A percentile compares a stretch with the other conserved stretches of the same genome.
Evolutionary conservation across 2,888 invertebrate genomes (phyloP).

Genomic region (Tachina grossa): DNA sequence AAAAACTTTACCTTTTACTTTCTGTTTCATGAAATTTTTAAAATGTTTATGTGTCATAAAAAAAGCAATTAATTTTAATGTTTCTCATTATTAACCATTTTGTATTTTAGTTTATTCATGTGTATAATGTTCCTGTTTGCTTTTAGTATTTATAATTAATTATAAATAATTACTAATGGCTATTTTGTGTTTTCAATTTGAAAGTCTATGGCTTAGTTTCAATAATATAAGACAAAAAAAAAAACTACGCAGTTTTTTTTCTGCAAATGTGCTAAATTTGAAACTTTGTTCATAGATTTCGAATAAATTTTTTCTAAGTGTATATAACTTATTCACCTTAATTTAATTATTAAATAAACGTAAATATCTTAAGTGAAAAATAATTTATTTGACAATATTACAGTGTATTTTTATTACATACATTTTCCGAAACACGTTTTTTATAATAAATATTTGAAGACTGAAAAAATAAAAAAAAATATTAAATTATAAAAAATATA

Average conservation of each 20-base stretch:
- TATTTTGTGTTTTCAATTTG: not conserved
- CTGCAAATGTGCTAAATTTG: not conserved
- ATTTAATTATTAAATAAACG: not conserved
- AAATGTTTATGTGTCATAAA: slow-evolving; percentile 26
- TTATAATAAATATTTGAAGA: slow-evolving; percentile 65
- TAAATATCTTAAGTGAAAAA: not conserved
- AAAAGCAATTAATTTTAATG: slow-evolving; percentile 8
- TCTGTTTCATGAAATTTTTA: not conserved
- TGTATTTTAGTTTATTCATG: slow-evolving; percentile 43
- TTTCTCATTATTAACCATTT: slow-evolving; percentile 20
- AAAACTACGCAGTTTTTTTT: not conserved
- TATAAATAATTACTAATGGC: slow-evolving; percentile 48
- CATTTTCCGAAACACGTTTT: slow-evolving; percentile 18
- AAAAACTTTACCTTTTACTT: slow-evolving; percentile 16
- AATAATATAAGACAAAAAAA: not conserved
- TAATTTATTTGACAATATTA: slow-evolving; percentile 52
- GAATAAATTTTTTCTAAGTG: slow-evolving; percentile 25
- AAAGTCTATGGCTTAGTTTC: slow-evolving; percentile 1
- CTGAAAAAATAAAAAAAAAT: slow-evolving; percentile 59
- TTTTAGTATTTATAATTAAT: slow-evolving; percentile 61
- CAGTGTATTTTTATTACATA: not conserved
- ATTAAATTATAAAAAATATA: slow-evolving; percentile 24
- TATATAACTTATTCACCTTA: slow-evolving; percentile 42
- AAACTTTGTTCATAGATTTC: slow-evolving; percentile 14
- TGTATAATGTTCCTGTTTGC: slow-evolving; percentile 59